A percentile compares a stretch with the other conserved stretches of the same genome.
Conservation (phyloP, 1,140 invertebrate genomes). For the Physella acuta region DNA sequence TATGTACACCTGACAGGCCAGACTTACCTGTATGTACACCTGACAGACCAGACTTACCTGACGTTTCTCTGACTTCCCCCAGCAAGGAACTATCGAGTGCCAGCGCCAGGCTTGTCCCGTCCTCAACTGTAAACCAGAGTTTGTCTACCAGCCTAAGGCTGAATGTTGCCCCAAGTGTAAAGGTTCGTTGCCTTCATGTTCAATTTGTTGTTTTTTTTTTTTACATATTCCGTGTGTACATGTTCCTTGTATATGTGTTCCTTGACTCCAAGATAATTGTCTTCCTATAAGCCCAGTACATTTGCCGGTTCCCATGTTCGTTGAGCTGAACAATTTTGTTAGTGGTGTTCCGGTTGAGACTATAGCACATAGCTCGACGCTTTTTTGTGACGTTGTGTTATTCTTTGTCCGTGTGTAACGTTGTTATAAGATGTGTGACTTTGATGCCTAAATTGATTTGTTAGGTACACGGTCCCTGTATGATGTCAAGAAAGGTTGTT, state of each 20-base stretch:
- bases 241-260: slow-evolving; percentile 1
- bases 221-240: not conserved
- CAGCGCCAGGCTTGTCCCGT: slow-evolving; percentile 50
- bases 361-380: no score
- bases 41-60: not conserved
- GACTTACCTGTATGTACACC: not conserved
- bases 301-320: no score
- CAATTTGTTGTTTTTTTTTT: slow-evolving; percentile 4
- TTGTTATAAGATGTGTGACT: no score
- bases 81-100: slow-evolving; percentile 41
- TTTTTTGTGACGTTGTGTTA: no score
- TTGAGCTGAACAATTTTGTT: no score
- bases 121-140: slow-evolving; percentile 49
- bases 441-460: no score
- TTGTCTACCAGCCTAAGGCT: slow-evolving; percentile 41
- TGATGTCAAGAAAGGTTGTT: no score
- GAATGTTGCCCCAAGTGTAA: slow-evolving; percentile 53
- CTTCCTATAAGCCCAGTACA: no score
- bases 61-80: not conserved
- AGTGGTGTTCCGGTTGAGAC: no score
- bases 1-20: not conserved
- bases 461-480: no score
- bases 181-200: slow-evolving; percentile 29
- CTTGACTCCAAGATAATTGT: not conserved
- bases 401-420: no score